Percentiles rank a stretch among this genome's conserved stretches.
Conservation (phyloP, 2,797 vertebrate genomes). For the Thripadectes ignobilis region DNA sequence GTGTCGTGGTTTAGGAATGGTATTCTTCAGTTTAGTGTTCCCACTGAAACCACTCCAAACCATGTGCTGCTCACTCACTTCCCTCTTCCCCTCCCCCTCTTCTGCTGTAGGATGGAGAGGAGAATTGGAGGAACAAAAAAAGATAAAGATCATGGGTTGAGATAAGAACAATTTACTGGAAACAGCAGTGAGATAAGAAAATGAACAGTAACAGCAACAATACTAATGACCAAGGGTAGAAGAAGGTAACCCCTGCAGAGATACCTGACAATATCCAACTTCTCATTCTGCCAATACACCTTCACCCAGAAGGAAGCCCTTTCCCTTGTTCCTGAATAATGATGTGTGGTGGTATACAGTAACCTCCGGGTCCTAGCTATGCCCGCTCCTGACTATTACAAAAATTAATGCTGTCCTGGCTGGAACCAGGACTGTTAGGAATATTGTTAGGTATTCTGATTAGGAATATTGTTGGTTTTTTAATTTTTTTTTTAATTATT, state of each 20-base stretch:
- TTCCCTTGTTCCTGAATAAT: fast-evolving
- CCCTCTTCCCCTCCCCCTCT: neutral
- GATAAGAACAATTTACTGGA: neutral
- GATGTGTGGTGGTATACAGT: neutral
- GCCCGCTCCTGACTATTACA: neutral
- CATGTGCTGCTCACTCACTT: neutral
- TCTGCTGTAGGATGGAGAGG: fast-evolving
- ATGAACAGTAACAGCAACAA: neutral
- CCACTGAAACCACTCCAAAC: neutral
- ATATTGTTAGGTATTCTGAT: neutral
- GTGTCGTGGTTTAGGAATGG: too few species aligned
- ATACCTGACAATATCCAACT: neutral
- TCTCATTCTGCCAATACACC: neutral
- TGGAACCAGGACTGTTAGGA: neutral
- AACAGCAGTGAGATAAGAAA: neutral
- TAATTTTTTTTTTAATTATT: neutral
- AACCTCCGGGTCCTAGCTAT: neutral
- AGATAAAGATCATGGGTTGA: neutral
- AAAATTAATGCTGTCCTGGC: neutral
- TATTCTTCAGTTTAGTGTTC: neutral
- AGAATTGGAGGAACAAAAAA: neutral
- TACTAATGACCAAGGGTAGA: neutral
- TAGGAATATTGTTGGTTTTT: neutral
- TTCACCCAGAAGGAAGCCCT: neutral
- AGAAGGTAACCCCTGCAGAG: neutral